A percentile compares a stretch with the other conserved stretches of the same genome.
These are phyloP conservation scores for Apoderus coryli DNA, from an alignment of 2,888 invertebrate species.

Conservation along the genomic window DNA sequence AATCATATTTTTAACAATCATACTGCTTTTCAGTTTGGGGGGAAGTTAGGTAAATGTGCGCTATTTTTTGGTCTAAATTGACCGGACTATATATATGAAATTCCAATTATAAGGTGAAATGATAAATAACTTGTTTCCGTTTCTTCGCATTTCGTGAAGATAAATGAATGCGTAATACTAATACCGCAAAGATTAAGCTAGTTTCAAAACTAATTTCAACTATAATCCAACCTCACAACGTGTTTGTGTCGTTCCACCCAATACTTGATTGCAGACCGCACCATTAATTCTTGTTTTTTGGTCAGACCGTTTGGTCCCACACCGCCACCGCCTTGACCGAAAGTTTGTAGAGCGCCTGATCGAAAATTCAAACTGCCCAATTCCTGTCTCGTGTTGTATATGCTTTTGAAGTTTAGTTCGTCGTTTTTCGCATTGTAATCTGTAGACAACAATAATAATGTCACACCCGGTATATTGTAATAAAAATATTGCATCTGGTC, in stretches of 20 bases:
- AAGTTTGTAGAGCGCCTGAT: conserved; percentile 51
- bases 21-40: no score
- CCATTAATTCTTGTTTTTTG: conserved; percentile 71
- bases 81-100: no score
- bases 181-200: background rate
- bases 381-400: conserved; percentile 65
- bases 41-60: no score
- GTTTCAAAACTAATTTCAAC: conserved; percentile 2
- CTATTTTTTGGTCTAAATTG: no score
- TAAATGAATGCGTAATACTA: background rate
- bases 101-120: no score
- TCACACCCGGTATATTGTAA: no score
- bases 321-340: conserved; percentile 36
- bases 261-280: conserved; percentile 75
- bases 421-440: conserved; percentile 30
- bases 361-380: conserved; percentile 56
- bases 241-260: conserved; percentile 85
- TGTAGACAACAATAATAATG: no score
- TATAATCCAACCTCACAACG: conserved; percentile 52
- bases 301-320: conserved; percentile 66
- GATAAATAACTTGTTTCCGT: no score
- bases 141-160: no score
- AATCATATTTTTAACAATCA: no score
- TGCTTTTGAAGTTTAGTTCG: conserved; percentile 54
- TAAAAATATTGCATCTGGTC: no score